phyloP scores from a whole-genome alignment of 2,113 vertebrate genomes.

The Microcebus jonahi region DNA sequence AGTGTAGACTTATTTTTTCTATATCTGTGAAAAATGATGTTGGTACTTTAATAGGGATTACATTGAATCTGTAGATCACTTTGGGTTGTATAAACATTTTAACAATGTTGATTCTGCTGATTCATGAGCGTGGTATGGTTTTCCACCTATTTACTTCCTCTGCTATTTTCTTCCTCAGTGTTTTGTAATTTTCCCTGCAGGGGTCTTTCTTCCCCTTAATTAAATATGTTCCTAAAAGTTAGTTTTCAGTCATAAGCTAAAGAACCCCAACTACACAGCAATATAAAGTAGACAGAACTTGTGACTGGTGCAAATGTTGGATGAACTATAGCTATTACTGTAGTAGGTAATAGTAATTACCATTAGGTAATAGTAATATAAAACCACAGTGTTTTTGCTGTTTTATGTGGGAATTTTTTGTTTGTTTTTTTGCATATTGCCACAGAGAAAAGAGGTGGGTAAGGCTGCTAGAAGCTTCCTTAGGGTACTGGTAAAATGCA shows the following conservation, averaged over 20 bases:
- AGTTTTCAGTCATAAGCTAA: slow-evolving; percentile 14
- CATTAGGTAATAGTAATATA: background rate
- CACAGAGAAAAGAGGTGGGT: background rate
- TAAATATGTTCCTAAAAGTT: background rate
- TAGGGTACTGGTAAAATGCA: background rate
- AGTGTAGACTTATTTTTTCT: too few species aligned
- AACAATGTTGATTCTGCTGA: too few species aligned
- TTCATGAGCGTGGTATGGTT: too few species aligned
- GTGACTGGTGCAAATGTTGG: background rate
- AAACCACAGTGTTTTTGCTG: background rate
- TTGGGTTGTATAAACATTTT: too few species aligned
- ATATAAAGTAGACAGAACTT: background rate
- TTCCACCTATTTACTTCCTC: too few species aligned
- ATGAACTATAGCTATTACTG: background rate
- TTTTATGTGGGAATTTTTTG: background rate
- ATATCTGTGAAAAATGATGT: too few species aligned
- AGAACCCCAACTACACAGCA: background rate
- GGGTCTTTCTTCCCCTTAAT: too few species aligned
- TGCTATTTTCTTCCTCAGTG: too few species aligned
- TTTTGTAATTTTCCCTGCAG: too few species aligned
- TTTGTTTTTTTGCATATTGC: background rate
- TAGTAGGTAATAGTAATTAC: background rate
- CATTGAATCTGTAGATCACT: too few species aligned
- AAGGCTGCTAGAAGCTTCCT: background rate
- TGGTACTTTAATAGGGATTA: too few species aligned